These are phyloP conservation scores for Taphrorychus bicolor DNA, from an alignment of 2,888 invertebrate genomes.

Conservation along the genomic window DNA sequence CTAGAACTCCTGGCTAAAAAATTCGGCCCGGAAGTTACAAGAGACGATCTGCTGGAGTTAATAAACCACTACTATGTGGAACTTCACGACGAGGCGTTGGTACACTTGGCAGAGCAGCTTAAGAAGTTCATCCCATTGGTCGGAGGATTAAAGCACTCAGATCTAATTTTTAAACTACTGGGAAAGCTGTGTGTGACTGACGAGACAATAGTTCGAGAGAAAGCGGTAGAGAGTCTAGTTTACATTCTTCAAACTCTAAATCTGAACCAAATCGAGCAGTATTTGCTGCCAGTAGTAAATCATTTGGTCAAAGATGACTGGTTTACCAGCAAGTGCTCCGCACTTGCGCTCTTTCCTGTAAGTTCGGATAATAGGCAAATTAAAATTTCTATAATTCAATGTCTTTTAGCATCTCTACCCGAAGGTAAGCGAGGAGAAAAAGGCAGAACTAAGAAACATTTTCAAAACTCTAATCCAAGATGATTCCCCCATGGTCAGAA, in stretches of 20 bases:
- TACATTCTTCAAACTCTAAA: constrained; percentile 46
- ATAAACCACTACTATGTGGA: constrained; percentile 49
- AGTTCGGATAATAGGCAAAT: constrained; percentile 22
- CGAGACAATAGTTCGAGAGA: constrained; percentile 52
- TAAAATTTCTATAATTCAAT: not conserved
- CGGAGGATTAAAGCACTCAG: constrained; percentile 52
- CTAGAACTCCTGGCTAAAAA: constrained; percentile 50
- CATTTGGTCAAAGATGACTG: constrained; percentile 49
- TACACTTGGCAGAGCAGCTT: constrained; percentile 52
- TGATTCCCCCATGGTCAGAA: constrained; percentile 54
- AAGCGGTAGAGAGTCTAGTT: constrained; percentile 50
- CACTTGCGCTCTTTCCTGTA: constrained; percentile 49
- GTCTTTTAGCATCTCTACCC: constrained; percentile 51
- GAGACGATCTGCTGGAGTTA: constrained; percentile 51
- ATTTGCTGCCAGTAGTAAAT: constrained; percentile 49
- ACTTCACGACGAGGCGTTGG: constrained; percentile 52
- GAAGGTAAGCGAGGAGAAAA: constrained; percentile 49
- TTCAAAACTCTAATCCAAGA: constrained; percentile 52
- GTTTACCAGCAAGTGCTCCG: constrained; percentile 53
- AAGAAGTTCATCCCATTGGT: constrained; percentile 52
- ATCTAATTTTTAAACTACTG: constrained; percentile 50
- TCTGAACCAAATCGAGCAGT: constrained; percentile 46
- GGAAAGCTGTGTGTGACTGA: constrained; percentile 52
- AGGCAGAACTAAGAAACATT: constrained; percentile 49
- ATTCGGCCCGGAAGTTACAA: constrained; percentile 50